A percentile compares a stretch with the other conserved stretches of the same genome.
phyloP scores from a whole-genome alignment of 2,888 invertebrate genomes.

The Eupithecia abbreviata region DNA sequence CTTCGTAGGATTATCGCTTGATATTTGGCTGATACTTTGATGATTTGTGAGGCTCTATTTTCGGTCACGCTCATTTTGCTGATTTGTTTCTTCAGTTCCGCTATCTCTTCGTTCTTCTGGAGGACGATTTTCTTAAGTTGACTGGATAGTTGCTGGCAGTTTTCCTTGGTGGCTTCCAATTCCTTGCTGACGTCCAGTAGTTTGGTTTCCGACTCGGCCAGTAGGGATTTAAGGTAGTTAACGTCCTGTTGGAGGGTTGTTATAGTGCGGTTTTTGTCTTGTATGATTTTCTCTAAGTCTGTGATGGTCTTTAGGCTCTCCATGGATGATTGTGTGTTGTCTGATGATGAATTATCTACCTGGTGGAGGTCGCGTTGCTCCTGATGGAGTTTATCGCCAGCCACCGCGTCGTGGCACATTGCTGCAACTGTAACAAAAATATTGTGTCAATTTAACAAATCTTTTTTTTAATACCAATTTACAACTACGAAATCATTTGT shows the following conservation, averaged over 20 bases:
- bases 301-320: slow-evolving; percentile 74
- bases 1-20: slow-evolving; percentile 76
- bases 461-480: neutral
- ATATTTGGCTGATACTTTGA: slow-evolving; percentile 77
- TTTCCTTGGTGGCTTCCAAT: slow-evolving; percentile 68
- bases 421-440: slow-evolving; percentile 58
- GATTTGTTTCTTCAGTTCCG: slow-evolving; percentile 72
- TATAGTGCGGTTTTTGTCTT: slow-evolving; percentile 74
- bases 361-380: slow-evolving; percentile 63
- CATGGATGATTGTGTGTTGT: slow-evolving; percentile 68
- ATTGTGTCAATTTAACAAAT: too few relatives aligned
- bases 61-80: slow-evolving; percentile 72
- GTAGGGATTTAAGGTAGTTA: slow-evolving; percentile 66
- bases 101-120: slow-evolving; percentile 76
- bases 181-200: slow-evolving; percentile 71
- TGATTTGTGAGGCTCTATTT: slow-evolving; percentile 73
- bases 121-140: slow-evolving; percentile 75
- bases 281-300: slow-evolving; percentile 74
- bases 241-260: slow-evolving; percentile 72
- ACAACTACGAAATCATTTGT: neutral
- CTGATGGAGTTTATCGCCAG: slow-evolving; percentile 53
- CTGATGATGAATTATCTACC: slow-evolving; percentile 74
- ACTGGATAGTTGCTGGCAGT: slow-evolving; percentile 67
- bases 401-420: slow-evolving; percentile 56
- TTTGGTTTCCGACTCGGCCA: slow-evolving; percentile 76